Percentiles rank a stretch among this genome's conserved stretches.
These are phyloP conservation scores for Leistus spinibarbis DNA, from an alignment of 2,888 invertebrate species.

Conservation along the genomic window DNA sequence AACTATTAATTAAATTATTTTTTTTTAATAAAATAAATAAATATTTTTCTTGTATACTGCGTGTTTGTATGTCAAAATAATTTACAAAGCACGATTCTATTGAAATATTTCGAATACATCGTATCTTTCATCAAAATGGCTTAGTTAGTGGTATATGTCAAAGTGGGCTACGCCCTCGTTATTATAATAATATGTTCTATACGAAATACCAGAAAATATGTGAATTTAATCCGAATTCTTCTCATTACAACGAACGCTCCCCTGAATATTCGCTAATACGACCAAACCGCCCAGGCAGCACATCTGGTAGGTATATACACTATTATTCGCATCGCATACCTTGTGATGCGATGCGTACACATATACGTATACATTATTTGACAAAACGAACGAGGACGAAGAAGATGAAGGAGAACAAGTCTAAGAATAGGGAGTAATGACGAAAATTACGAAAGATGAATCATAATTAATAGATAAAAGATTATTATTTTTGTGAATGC, in stretches of 20 bases:
- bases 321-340: no score
- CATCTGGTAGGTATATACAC: neutral
- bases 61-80: no score
- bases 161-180: neutral
- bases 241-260: neutral
- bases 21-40: no score
- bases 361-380: no score
- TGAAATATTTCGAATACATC: no score
- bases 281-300: neutral
- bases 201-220: neutral
- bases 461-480: no score
- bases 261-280: neutral
- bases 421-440: neutral
- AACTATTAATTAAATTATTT: no score
- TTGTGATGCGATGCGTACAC: neutral
- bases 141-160: no score
- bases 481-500: no score
- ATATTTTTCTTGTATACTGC: no score
- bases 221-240: neutral
- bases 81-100: no score
- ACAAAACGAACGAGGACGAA: neutral
- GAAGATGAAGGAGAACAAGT: neutral
- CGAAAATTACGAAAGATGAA: neutral
- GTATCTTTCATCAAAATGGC: no score
- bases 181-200: neutral